phyloP scores from a whole-genome alignment of 2,113 vertebrate genomes.

The Phrynosoma blainvillii region DNA sequence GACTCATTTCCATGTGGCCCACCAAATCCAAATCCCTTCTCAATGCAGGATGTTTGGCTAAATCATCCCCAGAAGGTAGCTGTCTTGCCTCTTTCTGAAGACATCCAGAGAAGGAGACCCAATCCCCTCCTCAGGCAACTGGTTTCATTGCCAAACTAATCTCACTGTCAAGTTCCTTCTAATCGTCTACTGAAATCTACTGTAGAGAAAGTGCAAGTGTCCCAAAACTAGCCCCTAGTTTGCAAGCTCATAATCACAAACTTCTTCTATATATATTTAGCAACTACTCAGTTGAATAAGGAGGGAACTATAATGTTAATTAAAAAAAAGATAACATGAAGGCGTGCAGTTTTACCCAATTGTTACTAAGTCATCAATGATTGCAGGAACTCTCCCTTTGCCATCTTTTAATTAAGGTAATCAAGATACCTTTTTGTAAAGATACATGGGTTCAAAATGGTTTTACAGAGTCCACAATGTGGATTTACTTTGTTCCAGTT shows the following conservation, averaged over 20 bases:
- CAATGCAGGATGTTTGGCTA: too few relatives aligned
- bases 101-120: too few relatives aligned
- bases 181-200: too few relatives aligned
- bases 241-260: slow-evolving; percentile 29
- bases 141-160: too few relatives aligned
- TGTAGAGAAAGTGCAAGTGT: slow-evolving; percentile 32
- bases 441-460: slow-evolving; percentile 52
- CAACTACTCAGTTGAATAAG: background rate
- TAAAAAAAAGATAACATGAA: background rate
- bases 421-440: slow-evolving; percentile 58
- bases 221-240: slow-evolving; percentile 31
- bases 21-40: too few relatives aligned
- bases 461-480: slow-evolving; percentile 44
- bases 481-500: slow-evolving; percentile 60
- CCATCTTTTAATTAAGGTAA: slow-evolving; percentile 17
- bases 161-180: too few relatives aligned
- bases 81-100: too few relatives aligned
- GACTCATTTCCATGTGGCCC: background rate
- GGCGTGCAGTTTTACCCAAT: fast-evolving
- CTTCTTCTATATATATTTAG: slow-evolving; percentile 27
- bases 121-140: too few relatives aligned
- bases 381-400: background rate
- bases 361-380: slow-evolving; percentile 2
- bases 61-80: too few relatives aligned
- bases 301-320: background rate